Evolutionary conservation across 30 jellyfish, hydroid and myxozoan species (phyloP).

Genomic region (Phacellophora camtschatica): DNA sequence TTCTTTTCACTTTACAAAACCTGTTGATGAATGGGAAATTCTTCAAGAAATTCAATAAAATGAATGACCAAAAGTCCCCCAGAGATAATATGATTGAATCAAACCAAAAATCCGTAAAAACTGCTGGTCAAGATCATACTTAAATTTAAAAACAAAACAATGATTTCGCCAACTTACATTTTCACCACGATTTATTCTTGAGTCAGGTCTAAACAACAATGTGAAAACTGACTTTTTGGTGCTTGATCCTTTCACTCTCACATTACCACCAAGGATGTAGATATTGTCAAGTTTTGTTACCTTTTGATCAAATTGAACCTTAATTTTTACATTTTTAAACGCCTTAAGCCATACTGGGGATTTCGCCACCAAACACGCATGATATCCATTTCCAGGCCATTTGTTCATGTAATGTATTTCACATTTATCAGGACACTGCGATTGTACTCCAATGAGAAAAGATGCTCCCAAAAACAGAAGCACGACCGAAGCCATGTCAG

Average conservation of each 20-base stretch:
- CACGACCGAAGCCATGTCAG: background rate
- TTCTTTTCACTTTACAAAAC: too few relatives aligned
- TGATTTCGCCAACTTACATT: too few relatives aligned
- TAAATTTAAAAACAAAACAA: too few relatives aligned
- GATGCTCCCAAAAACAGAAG: background rate
- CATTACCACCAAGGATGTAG: constrained; percentile 7
- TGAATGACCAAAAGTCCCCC: too few relatives aligned
- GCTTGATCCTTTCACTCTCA: background rate
- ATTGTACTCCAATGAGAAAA: background rate
- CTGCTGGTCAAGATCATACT: too few relatives aligned
- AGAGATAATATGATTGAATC: too few relatives aligned
- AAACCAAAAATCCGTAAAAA: too few relatives aligned
- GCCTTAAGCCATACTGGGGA: background rate
- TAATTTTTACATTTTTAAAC: background rate
- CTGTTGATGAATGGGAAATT: too few relatives aligned
- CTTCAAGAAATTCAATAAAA: too few relatives aligned
- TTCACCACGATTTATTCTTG: background rate
- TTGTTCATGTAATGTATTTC: background rate
- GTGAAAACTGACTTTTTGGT: background rate
- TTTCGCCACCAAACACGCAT: background rate
- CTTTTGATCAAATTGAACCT: background rate
- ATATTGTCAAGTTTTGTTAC: background rate
- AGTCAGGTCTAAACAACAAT: constrained; percentile 11
- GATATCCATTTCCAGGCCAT: constrained; percentile 45
- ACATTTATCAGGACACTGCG: constrained; percentile 9